Base-by-base conservation (phyloP, 64 coral and sea anemone genomes). In the Montipora efflorescens region DNA sequence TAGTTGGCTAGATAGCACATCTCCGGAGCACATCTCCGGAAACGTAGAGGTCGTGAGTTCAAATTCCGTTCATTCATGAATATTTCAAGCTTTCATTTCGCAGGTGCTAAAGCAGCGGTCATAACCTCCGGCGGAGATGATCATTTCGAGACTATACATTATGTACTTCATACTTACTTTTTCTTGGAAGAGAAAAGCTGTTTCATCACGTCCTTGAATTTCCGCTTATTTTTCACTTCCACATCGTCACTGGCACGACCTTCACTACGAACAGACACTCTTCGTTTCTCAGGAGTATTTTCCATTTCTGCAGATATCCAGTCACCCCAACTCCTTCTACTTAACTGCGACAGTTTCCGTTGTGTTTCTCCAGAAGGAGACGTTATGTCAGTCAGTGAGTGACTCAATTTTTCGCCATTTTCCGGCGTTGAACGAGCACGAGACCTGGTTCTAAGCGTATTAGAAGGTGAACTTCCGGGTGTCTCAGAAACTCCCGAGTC, bases 401-500 rank as follows among this genome's bases (percentile, higher is more conserved):
- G 72, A 79, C 77, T 74, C 78, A 89, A 22, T 84, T 91, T 79
- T 19, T 77, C 55, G 36, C 57, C 55, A 88, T 46, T 79, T 36
- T 68, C 57, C 10, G 44, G 76, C 7, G n/a, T 51, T 52, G 18
- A 72, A 66, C 11, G 19, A 81, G 72, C 81, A 23, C 21, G 74
- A 80, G 50, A 83, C 84, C 58, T 92, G 0, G 16, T 59, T 1
- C 66, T 78, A 44, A 97, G 68, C 8, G 92, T 97, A 68, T 97
- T 97, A 12, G 59, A 91, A 21, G 95, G 95, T 62, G 95, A 97
- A 22, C 87, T 84, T 12, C 94, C 95, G 5, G 95, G 89, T 21
- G 83, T 90, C 14, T 86, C 91, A 59, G 95, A 92, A 8, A 97
- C 89, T 48, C 93, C 95, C 48, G 95, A 97, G 62, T 97, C 95